Conservation (phyloP, 1,140 invertebrate species). For the Cherax quadricarinatus region DNA sequence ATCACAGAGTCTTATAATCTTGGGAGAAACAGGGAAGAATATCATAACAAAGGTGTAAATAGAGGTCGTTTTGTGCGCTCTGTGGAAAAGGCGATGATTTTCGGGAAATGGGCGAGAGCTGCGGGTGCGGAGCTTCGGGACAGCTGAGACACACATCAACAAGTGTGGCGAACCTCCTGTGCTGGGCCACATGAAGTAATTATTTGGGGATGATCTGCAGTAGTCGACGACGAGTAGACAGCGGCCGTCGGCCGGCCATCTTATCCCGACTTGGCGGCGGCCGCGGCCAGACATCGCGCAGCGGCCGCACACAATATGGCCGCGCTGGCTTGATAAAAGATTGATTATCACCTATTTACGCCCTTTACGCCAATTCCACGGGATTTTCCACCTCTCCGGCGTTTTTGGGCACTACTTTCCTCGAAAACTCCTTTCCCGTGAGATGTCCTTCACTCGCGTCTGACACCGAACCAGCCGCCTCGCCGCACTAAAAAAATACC, state of each 20-base stretch:
- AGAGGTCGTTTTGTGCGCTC: constrained; percentile 1
- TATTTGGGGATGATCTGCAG: neutral
- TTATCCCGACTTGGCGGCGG: constrained; percentile 20
- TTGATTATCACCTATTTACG: constrained; percentile 34
- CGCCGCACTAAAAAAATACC: neutral
- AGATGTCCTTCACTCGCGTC: neutral
- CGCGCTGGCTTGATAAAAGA: constrained; percentile 37
- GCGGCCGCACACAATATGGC: constrained; percentile 52
- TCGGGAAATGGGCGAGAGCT: neutral
- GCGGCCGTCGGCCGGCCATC: constrained; percentile 34
- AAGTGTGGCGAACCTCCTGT: neutral
- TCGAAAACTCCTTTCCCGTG: neutral
- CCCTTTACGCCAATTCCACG: constrained; percentile 19
- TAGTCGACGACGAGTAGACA: neutral
- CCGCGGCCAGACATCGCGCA: neutral
- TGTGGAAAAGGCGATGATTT: neutral
- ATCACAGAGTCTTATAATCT: constrained; percentile 49
- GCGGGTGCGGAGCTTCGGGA: neutral
- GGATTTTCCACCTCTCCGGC: neutral
- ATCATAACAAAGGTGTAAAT: constrained; percentile 15
- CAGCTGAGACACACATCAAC: neutral
- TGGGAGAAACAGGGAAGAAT: neutral
- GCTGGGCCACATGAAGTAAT: neutral
- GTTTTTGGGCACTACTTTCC: neutral
- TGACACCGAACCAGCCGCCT: neutral